Percentiles rank a stretch among this genome's conserved stretches.
Conservation (phyloP, 2,113 vertebrate species). For the Anarrhichthys ocellatus region DNA sequence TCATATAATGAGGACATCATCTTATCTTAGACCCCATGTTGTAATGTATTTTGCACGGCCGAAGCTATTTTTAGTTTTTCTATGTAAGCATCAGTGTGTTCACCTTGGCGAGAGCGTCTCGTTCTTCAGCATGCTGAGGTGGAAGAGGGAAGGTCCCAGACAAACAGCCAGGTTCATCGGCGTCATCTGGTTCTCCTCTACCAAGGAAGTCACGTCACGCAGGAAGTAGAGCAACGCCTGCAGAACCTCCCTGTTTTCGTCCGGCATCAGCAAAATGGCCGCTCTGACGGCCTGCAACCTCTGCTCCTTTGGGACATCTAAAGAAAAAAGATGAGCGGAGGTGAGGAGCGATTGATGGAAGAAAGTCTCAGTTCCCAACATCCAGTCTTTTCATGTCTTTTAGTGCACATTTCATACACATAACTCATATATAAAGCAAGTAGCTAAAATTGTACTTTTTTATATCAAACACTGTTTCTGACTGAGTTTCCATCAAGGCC, state of each 20-base stretch:
- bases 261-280: slow-evolving; percentile 93
- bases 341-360: background rate
- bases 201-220: slow-evolving; percentile 87
- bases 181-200: slow-evolving; percentile 98
- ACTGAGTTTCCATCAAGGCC: background rate
- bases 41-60: background rate
- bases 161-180: slow-evolving; percentile 97
- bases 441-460: too few species aligned
- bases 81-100: background rate
- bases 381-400: background rate
- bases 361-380: background rate
- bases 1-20: background rate
- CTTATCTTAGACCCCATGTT: background rate
- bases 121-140: slow-evolving; percentile 94
- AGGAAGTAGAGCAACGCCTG: slow-evolving; percentile 94
- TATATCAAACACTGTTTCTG: background rate
- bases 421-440: background rate
- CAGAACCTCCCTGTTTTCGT: slow-evolving; percentile 94
- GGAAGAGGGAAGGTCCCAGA: slow-evolving; percentile 96
- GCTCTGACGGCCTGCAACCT: slow-evolving; percentile 91
- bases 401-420: background rate
- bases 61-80: background rate
- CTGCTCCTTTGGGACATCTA: slow-evolving; percentile 95
- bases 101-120: slow-evolving; percentile 91
- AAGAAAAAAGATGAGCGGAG: background rate